phyloP scores from a whole-genome alignment of 2,113 vertebrate genomes.

The Sigmodon hispidus region DNA sequence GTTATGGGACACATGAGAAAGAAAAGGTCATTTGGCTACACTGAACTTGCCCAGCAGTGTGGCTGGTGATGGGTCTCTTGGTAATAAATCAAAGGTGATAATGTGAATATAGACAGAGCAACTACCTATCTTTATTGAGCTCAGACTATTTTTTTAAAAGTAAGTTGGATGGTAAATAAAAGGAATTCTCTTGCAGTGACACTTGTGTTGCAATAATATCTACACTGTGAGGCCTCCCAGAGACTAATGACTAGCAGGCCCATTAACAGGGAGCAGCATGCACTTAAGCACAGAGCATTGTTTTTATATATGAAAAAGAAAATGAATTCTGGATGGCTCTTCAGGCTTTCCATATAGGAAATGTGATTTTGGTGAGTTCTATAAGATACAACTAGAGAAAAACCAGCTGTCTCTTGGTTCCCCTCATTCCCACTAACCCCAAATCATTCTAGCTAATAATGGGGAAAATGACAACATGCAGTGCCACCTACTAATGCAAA shows the following conservation, averaged over 20 bases:
- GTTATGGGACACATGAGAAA: neutral
- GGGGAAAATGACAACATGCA: neutral
- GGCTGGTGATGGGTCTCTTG: neutral
- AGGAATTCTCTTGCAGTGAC: neutral
- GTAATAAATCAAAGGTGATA: slow-evolving; percentile 47
- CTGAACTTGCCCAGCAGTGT: neutral
- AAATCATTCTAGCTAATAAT: neutral
- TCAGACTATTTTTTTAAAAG: neutral
- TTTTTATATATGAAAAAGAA: slow-evolving; percentile 13
- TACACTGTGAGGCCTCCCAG: neutral
- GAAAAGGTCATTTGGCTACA: slow-evolving; percentile 29
- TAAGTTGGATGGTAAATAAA: slow-evolving; percentile 46
- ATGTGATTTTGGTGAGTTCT: neutral
- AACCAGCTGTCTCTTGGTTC: neutral
- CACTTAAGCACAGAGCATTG: neutral
- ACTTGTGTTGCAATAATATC: slow-evolving; percentile 38
- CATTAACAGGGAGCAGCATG: neutral
- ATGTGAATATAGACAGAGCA: slow-evolving; percentile 35
- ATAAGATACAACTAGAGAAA: slow-evolving; percentile 29
- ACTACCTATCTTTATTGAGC: slow-evolving; percentile 7
- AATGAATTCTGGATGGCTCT: slow-evolving; percentile 43
- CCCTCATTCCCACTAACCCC: neutral
- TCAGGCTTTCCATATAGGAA: neutral
- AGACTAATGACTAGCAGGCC: slow-evolving; percentile 10
- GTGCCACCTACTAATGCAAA: neutral